Evolutionary conservation across 1,140 invertebrate species (phyloP).

Genomic region (Nephotettix cincticeps): DNA sequence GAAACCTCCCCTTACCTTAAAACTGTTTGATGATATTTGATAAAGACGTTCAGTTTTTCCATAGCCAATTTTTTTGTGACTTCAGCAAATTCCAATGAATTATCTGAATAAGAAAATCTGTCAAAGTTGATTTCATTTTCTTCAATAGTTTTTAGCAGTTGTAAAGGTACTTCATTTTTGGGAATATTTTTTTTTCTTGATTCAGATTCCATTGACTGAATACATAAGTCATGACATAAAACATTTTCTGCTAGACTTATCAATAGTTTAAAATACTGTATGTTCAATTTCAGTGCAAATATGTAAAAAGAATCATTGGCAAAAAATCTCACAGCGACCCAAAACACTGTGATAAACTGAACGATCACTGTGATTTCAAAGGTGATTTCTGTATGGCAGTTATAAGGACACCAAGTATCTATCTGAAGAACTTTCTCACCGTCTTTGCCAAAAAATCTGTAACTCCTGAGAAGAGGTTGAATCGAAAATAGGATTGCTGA

Average conservation of each 20-base stretch:
- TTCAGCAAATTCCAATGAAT: too few relatives aligned
- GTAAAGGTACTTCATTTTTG: too few relatives aligned
- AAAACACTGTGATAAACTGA: slow-evolving; percentile 5
- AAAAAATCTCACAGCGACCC: slow-evolving; percentile 9
- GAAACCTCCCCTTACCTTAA: too few relatives aligned
- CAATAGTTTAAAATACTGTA: neutral
- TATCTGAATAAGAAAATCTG: too few relatives aligned
- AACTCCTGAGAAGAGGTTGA: neutral
- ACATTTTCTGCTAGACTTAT: neutral
- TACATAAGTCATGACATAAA: neutral
- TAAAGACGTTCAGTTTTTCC: too few relatives aligned
- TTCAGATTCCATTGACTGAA: too few relatives aligned
- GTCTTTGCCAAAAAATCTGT: neutral
- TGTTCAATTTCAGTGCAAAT: neutral
- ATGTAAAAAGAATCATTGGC: slow-evolving; percentile 1
- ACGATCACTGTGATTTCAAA: neutral
- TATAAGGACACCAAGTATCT: slow-evolving; percentile 6
- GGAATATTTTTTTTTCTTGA: too few relatives aligned
- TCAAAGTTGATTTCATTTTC: too few relatives aligned
- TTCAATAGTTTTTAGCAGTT: too few relatives aligned
- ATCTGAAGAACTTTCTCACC: neutral
- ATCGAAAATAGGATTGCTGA: slow-evolving; percentile 8
- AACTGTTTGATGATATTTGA: too few relatives aligned
- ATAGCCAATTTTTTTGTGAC: too few relatives aligned
- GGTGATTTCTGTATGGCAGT: neutral